Base-by-base conservation (phyloP, 2,888 invertebrate genomes). In the Gerris lacustris region DNA sequence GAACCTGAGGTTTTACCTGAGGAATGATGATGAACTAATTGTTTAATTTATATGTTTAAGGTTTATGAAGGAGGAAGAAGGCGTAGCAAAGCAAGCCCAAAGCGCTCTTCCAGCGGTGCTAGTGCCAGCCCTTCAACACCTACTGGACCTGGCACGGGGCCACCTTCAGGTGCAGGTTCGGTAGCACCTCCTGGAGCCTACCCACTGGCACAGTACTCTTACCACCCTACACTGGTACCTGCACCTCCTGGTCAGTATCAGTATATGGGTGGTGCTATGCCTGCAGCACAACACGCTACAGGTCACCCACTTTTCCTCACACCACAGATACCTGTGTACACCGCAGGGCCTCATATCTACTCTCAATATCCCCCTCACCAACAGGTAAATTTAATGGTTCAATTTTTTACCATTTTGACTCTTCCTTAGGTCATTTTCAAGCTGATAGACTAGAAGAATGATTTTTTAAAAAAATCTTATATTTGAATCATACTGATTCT, bases 61-160 rank as follows among this genome's bases (percentile, higher is more conserved):
- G 55, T 55, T 11, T 55, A 17, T 17, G 66, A 17, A 15, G 45
- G 67, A n/a, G 15, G 72, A 7, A 71, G 68, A 44, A 64, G 69
- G 6, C 66, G 72, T 62, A 70, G 70, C 31, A 72, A 73, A 66
- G 70, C 71, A n/a, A 73, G 72, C 47, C 72, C 72, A 6, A 72
- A 72, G 66, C 64, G 73, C 17, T 63, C 66, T 18, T 62, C 55
- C 43, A 63, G 66, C 2, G 69, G 63, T 31, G 63, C 69, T 15
- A 6, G 45, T n/a, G 17, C 67, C 15, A 6, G n/a, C 44, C 45
- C 69, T 9, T n/a, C 67, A 15, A 63, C 62, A 17, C 68, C 47
- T 17, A 67, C 47, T 18, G 31, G 67, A 15, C 45, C 44, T n/a
- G 67, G 67, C 6, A 63, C 15, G 15, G 47, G 44, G 4, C 44